Conservation (phyloP, 1,140 invertebrate species). For the Drosophila ironensis region DNA sequence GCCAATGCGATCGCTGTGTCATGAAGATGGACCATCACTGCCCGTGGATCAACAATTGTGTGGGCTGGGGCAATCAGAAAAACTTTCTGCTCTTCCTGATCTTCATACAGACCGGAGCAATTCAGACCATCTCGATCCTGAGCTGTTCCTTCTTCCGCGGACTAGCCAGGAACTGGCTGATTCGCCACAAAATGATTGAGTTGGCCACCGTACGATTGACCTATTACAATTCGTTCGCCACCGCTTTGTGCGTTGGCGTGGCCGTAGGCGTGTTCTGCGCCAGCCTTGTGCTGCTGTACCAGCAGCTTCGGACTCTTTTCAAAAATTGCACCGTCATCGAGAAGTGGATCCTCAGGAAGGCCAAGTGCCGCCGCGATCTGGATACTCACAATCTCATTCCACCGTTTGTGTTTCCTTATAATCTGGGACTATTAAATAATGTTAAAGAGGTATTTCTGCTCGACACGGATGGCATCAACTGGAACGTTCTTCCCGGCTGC, state of each 20-base stretch:
- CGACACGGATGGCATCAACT: conserved; percentile 90
- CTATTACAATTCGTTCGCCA: conserved; percentile 83
- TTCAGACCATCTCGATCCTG: conserved; percentile 91
- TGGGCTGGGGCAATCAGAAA: conserved; percentile 93
- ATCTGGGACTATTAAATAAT: conserved; percentile 87
- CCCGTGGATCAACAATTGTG: conserved; percentile 87
- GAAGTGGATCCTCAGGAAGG: conserved; percentile 96
- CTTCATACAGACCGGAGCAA: conserved; percentile 93
- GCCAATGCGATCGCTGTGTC: conserved; percentile 95
- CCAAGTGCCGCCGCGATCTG: conserved; percentile 84
- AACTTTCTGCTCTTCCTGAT: conserved; percentile 95
- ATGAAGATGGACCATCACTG: conserved; percentile 99
- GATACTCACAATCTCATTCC: conserved; percentile 62
- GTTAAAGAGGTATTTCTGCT: conserved; percentile 85
- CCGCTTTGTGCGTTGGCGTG: conserved; percentile 91
- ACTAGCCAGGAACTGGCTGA: conserved; percentile 53
- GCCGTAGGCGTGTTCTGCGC: conserved; percentile 94
- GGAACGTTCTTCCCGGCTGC: conserved; percentile 91
- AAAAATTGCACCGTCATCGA: conserved; percentile 96
- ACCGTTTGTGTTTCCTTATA: conserved; percentile 93
- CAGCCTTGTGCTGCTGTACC: conserved; percentile 91
- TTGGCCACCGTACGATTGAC: conserved; percentile 87
- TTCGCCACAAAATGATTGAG: conserved; percentile 57
- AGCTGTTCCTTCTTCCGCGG: conserved; percentile 88
- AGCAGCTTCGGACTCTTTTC: conserved; percentile 92